A percentile compares a stretch with the other conserved stretches of the same genome.
phyloP scores from a whole-genome alignment of 2,888 invertebrate genomes.

The Physocephala rufipes region DNA sequence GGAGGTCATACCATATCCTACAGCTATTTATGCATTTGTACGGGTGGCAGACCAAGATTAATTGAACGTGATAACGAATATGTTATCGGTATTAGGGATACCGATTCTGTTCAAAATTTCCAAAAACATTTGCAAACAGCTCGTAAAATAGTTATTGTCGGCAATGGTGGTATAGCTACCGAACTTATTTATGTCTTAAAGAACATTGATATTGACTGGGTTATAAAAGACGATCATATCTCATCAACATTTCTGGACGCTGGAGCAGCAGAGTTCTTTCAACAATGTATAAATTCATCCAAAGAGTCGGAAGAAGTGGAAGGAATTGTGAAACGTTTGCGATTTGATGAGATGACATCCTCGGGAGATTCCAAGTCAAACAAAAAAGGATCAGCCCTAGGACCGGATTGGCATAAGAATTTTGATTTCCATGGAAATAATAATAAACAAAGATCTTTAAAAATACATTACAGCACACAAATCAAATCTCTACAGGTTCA shows the following conservation, averaged over 20 bases:
- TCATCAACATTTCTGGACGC: constrained; percentile 95
- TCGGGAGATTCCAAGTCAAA: constrained; percentile 44
- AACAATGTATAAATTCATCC: constrained; percentile 60
- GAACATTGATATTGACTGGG: constrained; percentile 90
- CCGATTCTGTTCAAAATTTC: constrained; percentile 88
- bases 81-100: constrained; percentile 91
- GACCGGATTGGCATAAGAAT: constrained; percentile 93
- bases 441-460: constrained; percentile 59
- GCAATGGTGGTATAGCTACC: constrained; percentile 99
- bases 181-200: constrained; percentile 91
- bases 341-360: constrained; percentile 71
- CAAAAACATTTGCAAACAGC: constrained; percentile 75
- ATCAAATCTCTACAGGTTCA: constrained; percentile 55
- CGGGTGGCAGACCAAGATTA: constrained; percentile 87
- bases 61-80: constrained; percentile 71
- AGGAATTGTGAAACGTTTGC: constrained; percentile 71
- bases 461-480: constrained; percentile 72
- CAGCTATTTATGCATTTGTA: constrained; percentile 87
- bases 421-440: constrained; percentile 67
- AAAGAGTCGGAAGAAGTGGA: constrained; percentile 9
- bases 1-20: constrained; percentile 72
- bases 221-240: constrained; percentile 91
- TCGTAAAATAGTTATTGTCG: constrained; percentile 82
- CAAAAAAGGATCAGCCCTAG: constrained; percentile 86
- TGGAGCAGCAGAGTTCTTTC: constrained; percentile 94